A percentile compares a stretch with the other conserved stretches of the same genome.
Evolutionary conservation across 2,113 vertebrate genomes (phyloP).

Genomic region (Heptranchias perlo): DNA sequence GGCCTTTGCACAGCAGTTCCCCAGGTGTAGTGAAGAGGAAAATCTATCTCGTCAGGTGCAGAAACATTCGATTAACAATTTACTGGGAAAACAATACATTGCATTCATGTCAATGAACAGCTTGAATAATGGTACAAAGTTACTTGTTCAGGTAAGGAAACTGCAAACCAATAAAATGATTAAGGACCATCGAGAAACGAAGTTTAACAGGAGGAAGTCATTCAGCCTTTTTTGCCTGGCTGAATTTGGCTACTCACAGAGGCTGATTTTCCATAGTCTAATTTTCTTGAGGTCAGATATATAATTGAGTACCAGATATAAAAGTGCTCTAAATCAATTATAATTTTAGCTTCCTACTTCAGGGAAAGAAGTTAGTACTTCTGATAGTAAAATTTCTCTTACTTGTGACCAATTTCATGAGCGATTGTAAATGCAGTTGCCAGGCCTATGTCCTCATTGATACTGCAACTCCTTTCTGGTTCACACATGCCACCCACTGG

Average conservation of each 20-base stretch:
- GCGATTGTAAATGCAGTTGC: constrained; percentile 97
- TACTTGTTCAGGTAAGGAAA: neutral
- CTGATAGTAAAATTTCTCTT: constrained; percentile 49
- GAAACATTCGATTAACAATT: neutral
- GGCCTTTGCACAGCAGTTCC: neutral
- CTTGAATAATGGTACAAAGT: neutral
- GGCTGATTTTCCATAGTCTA: neutral
- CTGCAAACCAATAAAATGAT: neutral
- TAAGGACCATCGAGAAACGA: neutral
- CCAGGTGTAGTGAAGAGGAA: neutral
- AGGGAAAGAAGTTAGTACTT: neutral
- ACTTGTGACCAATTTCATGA: constrained; percentile 98
- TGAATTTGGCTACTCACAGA: neutral
- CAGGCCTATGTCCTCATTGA: constrained; percentile 95
- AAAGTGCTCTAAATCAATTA: neutral
- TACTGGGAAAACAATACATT: neutral
- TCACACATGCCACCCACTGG: constrained; percentile 97
- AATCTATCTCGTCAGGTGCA: neutral
- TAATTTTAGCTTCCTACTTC: neutral
- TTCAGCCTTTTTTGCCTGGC: neutral
- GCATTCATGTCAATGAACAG: neutral
- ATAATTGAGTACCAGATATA: neutral
- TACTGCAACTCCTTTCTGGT: constrained; percentile 91
- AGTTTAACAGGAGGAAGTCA: neutral
- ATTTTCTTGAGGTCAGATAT: neutral